Conservation (phyloP, 1,140 invertebrate genomes). For the Calephelis nemesis region DNA sequence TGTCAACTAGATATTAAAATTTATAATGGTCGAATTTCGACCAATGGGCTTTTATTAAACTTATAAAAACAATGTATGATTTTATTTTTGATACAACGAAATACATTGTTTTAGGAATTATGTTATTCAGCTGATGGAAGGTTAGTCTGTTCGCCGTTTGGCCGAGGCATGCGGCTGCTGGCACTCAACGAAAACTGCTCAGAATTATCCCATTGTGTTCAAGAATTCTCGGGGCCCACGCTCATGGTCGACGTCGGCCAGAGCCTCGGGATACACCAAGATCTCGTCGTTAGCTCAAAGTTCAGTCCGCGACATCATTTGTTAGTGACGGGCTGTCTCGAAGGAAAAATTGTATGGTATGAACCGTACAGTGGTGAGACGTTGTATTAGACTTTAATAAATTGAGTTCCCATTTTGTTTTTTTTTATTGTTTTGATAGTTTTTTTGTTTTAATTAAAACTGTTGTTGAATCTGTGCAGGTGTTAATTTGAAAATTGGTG, state of each 20-base stretch:
- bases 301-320: constrained; percentile 92
- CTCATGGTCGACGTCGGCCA: constrained; percentile 83
- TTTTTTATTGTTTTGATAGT: constrained; percentile 1
- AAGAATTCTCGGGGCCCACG: constrained; percentile 51
- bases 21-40: no score
- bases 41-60: no score
- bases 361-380: constrained; percentile 82
- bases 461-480: constrained; percentile 15
- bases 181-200: constrained; percentile 88
- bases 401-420: constrained; percentile 15
- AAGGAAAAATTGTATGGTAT: constrained; percentile 93
- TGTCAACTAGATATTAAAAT: no score
- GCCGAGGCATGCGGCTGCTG: constrained; percentile 89
- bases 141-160: constrained; percentile 93
- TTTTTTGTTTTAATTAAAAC: constrained; percentile 6
- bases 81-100: not conserved
- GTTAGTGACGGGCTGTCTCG: constrained; percentile 92
- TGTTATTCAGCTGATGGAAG: constrained; percentile 94
- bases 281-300: constrained; percentile 94
- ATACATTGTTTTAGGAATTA: constrained; percentile 80
- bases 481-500: constrained; percentile 22
- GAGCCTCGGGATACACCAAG: constrained; percentile 85
- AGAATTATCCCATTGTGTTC: constrained; percentile 87
- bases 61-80: no score
- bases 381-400: constrained; percentile 53